Conservation (phyloP, 2,888 invertebrate species). For the Ethmia dodecea region DNA sequence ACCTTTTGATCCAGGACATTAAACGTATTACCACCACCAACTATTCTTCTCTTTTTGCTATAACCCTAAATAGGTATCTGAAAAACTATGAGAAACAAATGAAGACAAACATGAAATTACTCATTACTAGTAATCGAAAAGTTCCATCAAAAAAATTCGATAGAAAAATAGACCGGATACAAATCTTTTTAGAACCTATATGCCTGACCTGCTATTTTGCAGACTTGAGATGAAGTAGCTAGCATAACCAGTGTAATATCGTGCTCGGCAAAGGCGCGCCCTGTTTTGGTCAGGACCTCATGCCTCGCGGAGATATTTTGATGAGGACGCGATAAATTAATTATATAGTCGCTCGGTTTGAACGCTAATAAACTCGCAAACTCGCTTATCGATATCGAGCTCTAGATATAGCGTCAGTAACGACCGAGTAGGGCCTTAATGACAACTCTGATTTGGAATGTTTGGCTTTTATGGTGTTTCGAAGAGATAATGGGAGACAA, state of each 20-base stretch:
- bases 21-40: no score
- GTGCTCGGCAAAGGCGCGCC: constrained; percentile 25
- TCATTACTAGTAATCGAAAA: no score
- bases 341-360: constrained; percentile 40
- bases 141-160: no score
- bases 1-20: no score
- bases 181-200: no score
- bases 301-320: constrained; percentile 58
- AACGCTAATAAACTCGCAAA: constrained; percentile 23
- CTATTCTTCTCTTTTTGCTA: no score
- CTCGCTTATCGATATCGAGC: constrained; percentile 47
- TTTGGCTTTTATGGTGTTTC: constrained; percentile 6
- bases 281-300: constrained; percentile 47
- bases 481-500: constrained; percentile 7
- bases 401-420: constrained; percentile 38
- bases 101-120: no score
- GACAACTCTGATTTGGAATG: constrained; percentile 22
- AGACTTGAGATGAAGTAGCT: constrained; percentile 5
- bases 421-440: constrained; percentile 24
- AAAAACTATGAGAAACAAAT: no score
- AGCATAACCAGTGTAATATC: constrained; percentile 16
- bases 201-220: constrained; percentile 2
- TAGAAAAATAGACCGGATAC: no score
- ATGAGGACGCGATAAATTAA: constrained; percentile 66
- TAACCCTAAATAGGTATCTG: no score